Percentiles rank a stretch among this genome's conserved stretches.
These are phyloP conservation scores for Buphagus erythrorhynchus DNA, from an alignment of 2,797 vertebrate genomes.

Conservation along the genomic window DNA sequence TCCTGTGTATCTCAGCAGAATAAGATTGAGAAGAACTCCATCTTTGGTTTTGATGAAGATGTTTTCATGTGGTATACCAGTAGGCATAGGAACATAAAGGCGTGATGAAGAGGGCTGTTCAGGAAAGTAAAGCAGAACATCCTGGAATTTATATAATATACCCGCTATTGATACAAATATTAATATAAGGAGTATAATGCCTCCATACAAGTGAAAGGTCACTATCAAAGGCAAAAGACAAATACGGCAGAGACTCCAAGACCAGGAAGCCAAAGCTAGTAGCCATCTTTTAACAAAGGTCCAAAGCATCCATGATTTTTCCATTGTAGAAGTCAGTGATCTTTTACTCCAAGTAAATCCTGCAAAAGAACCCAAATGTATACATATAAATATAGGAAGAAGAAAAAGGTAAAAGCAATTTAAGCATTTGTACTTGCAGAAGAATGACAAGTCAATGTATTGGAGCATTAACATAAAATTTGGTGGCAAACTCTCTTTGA, in stretches of 20 bases:
- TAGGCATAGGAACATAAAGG: slow-evolving; percentile 96
- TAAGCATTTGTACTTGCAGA: not conserved
- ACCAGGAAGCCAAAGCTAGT: slow-evolving; percentile 90
- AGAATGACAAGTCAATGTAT: not conserved
- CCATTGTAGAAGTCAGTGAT: slow-evolving; percentile 83
- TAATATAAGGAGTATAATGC: slow-evolving; percentile 89
- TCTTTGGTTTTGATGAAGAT: slow-evolving; percentile 96
- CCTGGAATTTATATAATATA: slow-evolving; percentile 97
- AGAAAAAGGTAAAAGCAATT: not conserved
- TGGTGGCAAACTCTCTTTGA: not conserved
- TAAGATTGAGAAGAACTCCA: slow-evolving; percentile 93
- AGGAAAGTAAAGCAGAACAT: slow-evolving; percentile 96
- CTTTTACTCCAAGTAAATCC: slow-evolving; percentile 77
- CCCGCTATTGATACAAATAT: slow-evolving; percentile 93
- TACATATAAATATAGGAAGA: not conserved
- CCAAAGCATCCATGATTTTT: slow-evolving; percentile 97
- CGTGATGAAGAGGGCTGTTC: slow-evolving; percentile 97
- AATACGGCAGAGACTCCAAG: slow-evolving; percentile 94
- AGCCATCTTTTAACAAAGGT: slow-evolving; percentile 88
- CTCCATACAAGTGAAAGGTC: slow-evolving; percentile 96
- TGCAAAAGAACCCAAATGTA: slow-evolving; percentile 52
- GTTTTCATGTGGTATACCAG: slow-evolving; percentile 95
- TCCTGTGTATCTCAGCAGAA: slow-evolving; percentile 93
- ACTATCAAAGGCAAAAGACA: slow-evolving; percentile 95
- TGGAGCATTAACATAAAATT: not conserved